Conservation (phyloP, 2,888 invertebrate genomes). For the Elmis aenea region DNA sequence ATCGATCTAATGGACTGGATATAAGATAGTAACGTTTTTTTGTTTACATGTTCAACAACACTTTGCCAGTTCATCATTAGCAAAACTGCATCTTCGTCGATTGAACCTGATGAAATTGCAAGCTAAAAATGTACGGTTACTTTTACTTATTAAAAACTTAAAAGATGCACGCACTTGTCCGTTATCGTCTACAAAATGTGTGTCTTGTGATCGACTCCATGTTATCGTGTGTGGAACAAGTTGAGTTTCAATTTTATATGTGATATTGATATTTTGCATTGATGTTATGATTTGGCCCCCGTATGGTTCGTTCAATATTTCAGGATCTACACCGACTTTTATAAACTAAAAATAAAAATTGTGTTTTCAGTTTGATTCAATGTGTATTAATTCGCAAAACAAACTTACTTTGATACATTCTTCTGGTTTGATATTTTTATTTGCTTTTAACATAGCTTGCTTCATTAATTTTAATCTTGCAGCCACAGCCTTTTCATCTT, state of each 20-base stretch:
- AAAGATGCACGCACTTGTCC: slow-evolving; percentile 22
- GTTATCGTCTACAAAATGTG: slow-evolving; percentile 28
- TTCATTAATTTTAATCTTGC: slow-evolving; percentile 22
- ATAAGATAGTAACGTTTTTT: slow-evolving; percentile 35
- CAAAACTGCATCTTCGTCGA: slow-evolving; percentile 38
- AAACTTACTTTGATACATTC: slow-evolving; percentile 34
- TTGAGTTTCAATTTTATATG: slow-evolving; percentile 35
- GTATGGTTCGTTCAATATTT: slow-evolving; percentile 30
- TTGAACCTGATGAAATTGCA: slow-evolving; percentile 22
- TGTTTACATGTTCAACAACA: slow-evolving; percentile 36
- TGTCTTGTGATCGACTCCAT: slow-evolving; percentile 42
- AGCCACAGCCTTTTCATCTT: slow-evolving; percentile 19
- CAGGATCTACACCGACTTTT: slow-evolving; percentile 34
- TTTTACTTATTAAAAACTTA: slow-evolving; percentile 1
- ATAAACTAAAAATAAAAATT: slow-evolving; percentile 38
- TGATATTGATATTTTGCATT: slow-evolving; percentile 34
- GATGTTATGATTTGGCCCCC: slow-evolving; percentile 32
- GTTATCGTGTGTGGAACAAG: slow-evolving; percentile 41
- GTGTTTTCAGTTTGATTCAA: too few species aligned
- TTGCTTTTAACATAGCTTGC: slow-evolving; percentile 16
- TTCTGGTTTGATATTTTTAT: slow-evolving; percentile 34
- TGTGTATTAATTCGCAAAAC: too few species aligned
- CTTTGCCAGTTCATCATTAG: slow-evolving; percentile 44
- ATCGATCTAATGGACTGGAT: slow-evolving; percentile 36
- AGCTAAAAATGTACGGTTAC: too few species aligned